These are phyloP conservation scores for Brachionus calyciflorus DNA, from an alignment of 1,140 invertebrate species.

Conservation along the genomic window DNA sequence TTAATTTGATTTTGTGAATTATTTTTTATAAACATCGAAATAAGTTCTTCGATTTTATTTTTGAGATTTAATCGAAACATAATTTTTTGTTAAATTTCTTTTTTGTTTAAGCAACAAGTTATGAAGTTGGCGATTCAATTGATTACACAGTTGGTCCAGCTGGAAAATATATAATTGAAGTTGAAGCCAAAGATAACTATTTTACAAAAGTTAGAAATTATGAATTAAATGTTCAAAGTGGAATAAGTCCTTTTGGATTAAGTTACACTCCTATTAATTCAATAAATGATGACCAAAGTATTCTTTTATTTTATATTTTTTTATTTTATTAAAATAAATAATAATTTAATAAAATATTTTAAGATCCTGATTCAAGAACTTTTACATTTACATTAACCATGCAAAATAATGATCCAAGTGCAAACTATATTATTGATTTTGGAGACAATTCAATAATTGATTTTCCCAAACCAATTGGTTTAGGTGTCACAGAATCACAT, in stretches of 20 bases:
- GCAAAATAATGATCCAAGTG: background rate
- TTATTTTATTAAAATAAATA: background rate
- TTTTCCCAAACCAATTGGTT: background rate
- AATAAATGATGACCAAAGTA: slow-evolving; percentile 18
- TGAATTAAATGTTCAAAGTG: background rate
- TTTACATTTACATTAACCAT: background rate
- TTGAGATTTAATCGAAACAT: no score
- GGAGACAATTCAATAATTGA: background rate
- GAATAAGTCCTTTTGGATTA: background rate
- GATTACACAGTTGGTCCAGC: background rate
- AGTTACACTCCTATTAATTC: background rate
- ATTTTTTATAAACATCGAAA: background rate
- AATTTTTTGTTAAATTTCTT: background rate
- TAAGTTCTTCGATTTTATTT: background rate
- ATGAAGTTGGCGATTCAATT: background rate
- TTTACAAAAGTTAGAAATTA: background rate
- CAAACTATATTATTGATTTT: slow-evolving; percentile 1
- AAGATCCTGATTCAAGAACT: background rate
- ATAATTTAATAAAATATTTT: background rate
- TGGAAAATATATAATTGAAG: background rate
- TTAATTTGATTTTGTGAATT: background rate
- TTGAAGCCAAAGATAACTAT: background rate
- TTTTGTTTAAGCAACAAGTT: background rate
- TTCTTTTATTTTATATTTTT: background rate
- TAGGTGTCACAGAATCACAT: background rate